phyloP scores from a whole-genome alignment of 2,113 vertebrate species.

The Procavia capensis region DNA sequence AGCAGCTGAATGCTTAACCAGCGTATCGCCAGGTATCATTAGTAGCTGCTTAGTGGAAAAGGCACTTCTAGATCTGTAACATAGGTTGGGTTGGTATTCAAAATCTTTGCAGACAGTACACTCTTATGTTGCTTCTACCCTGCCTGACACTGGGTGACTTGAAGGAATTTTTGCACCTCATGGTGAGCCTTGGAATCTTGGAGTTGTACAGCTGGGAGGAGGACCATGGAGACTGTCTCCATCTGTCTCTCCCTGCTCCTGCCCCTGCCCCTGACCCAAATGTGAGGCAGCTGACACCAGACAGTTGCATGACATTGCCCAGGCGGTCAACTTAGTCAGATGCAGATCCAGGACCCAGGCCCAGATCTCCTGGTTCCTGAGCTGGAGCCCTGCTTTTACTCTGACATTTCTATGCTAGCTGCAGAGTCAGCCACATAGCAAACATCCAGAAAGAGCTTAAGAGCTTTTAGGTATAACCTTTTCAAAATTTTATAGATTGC shows the following conservation, averaged over 20 bases:
- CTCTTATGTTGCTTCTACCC: background rate
- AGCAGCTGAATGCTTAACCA: background rate
- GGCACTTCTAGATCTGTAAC: background rate
- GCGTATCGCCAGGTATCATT: background rate
- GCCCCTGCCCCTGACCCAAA: background rate
- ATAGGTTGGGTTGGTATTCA: background rate
- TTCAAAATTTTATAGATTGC: background rate
- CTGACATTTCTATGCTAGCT: background rate
- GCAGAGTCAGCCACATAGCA: background rate
- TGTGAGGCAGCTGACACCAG: background rate
- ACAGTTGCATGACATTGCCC: background rate
- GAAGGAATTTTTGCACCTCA: background rate
- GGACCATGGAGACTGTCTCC: background rate
- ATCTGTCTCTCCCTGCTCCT: background rate
- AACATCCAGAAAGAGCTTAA: slow-evolving; percentile 3
- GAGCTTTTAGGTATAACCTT: background rate
- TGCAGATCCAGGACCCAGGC: background rate
- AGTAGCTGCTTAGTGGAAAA: background rate
- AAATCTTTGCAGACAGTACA: background rate
- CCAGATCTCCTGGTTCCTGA: background rate
- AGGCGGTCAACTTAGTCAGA: background rate
- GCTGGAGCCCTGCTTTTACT: background rate
- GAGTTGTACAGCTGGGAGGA: background rate
- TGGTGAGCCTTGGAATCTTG: background rate
- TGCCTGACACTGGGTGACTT: background rate